These are phyloP conservation scores for Trichosurus vulpecula DNA, from an alignment of 2,797 vertebrate species.

Conservation along the genomic window DNA sequence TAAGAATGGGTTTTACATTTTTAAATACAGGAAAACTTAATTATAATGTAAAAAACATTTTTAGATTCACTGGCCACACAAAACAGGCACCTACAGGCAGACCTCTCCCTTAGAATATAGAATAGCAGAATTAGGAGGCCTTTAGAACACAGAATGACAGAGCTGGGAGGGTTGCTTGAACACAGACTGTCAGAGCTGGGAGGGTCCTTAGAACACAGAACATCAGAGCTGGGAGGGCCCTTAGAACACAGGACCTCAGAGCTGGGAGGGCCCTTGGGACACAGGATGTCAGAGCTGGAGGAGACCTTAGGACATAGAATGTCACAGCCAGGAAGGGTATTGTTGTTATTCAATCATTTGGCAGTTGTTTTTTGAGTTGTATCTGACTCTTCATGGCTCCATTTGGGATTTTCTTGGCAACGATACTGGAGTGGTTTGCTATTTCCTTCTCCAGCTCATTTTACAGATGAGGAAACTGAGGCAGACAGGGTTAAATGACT, in stretches of 20 bases:
- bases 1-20: not conserved
- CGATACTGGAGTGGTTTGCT: not conserved
- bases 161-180: too few relatives aligned
- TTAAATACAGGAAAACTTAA: not conserved
- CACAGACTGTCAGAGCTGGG: too few relatives aligned
- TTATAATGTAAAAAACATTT: not conserved
- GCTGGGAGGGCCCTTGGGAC: too few relatives aligned
- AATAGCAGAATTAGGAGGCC: not conserved
- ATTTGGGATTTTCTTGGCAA: not conserved
- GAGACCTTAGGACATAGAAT: too few relatives aligned
- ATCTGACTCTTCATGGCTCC: not conserved
- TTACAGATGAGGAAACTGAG: not conserved
- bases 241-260: too few relatives aligned
- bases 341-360: not conserved
- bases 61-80: not conserved
- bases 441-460: not conserved
- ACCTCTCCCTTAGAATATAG: not conserved
- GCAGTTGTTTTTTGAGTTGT: not conserved
- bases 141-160: not conserved
- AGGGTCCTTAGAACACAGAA: too few relatives aligned
- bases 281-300: too few relatives aligned
- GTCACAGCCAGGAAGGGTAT: too few relatives aligned
- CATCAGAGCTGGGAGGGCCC: too few relatives aligned
- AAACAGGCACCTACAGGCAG: not conserved
- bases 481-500: too few relatives aligned